Conservation (phyloP, 2,888 invertebrate species). For the Erebia epiphron region DNA sequence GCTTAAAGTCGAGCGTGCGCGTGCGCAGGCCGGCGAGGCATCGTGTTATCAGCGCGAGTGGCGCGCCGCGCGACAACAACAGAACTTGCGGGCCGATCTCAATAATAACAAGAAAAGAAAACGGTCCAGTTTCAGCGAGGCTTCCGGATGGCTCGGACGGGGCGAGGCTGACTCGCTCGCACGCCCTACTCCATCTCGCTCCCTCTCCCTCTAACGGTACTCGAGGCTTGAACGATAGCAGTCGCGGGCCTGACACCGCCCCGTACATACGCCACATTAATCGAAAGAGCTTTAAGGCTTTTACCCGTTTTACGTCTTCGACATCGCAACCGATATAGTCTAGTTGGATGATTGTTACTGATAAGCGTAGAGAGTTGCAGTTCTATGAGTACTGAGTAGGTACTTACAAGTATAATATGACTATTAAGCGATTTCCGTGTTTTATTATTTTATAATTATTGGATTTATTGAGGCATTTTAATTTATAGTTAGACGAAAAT, state of each 20-base stretch:
- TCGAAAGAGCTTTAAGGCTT: constrained; percentile 34
- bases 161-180: constrained; percentile 69
- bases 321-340: constrained; percentile 48
- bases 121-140: constrained; percentile 83
- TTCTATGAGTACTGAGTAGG: background rate
- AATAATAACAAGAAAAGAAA: constrained; percentile 84
- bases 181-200: constrained; percentile 57
- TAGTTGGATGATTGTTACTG: constrained; percentile 28
- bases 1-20: constrained; percentile 75
- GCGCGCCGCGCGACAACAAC: constrained; percentile 80
- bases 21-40: constrained; percentile 77
- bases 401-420: background rate
- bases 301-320: constrained; percentile 61
- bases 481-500: background rate
- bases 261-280: constrained; percentile 48
- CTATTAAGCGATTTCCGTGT: constrained; percentile 5
- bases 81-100: constrained; percentile 81
- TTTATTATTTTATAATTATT: background rate
- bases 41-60: constrained; percentile 81
- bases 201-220: constrained; percentile 79
- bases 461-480: background rate
- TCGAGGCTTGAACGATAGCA: constrained; percentile 74
- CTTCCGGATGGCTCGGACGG: constrained; percentile 81
- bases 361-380: constrained; percentile 27
- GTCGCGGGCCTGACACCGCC: constrained; percentile 75